Conservation (phyloP, 1,140 invertebrate species). For the Drosophila elegans region DNA sequence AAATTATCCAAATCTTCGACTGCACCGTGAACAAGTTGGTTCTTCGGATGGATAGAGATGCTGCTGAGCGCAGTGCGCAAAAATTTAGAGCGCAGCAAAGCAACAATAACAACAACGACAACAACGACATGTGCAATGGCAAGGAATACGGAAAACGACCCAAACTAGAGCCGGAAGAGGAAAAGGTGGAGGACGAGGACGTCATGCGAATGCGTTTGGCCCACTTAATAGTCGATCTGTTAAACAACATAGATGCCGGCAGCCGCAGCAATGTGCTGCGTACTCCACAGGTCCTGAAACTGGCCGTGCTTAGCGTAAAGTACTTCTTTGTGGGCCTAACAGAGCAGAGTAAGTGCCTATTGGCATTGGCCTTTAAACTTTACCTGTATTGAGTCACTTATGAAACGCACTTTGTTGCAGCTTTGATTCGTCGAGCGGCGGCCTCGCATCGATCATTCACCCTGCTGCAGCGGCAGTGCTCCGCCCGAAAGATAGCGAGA, state of each 20-base stretch:
- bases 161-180: constrained; percentile 38
- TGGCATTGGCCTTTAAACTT: no score
- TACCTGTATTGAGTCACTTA: constrained; percentile 15
- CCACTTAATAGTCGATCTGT: constrained; percentile 72
- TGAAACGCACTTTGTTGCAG: constrained; percentile 53
- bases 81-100: constrained; percentile 52
- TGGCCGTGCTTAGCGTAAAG: constrained; percentile 89
- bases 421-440: constrained; percentile 85
- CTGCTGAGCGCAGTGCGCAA: constrained; percentile 30
- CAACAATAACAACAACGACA: constrained; percentile 52
- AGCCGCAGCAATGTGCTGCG: constrained; percentile 54
- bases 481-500: constrained; percentile 87
- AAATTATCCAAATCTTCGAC: constrained; percentile 82
- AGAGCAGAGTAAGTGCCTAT: constrained; percentile 86
- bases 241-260: constrained; percentile 78
- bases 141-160: constrained; percentile 39
- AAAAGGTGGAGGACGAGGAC: constrained; percentile 23
- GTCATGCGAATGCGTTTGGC: constrained; percentile 57
- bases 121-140: constrained; percentile 50
- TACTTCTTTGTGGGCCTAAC: constrained; percentile 91
- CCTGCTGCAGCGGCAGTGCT: constrained; percentile 88
- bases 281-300: constrained; percentile 85
- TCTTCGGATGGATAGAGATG: constrained; percentile 67
- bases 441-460: constrained; percentile 88
- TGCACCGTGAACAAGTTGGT: constrained; percentile 71